phyloP scores from a whole-genome alignment of 92 coral and sea anemone species.

The Epizoanthus rinbou region DNA sequence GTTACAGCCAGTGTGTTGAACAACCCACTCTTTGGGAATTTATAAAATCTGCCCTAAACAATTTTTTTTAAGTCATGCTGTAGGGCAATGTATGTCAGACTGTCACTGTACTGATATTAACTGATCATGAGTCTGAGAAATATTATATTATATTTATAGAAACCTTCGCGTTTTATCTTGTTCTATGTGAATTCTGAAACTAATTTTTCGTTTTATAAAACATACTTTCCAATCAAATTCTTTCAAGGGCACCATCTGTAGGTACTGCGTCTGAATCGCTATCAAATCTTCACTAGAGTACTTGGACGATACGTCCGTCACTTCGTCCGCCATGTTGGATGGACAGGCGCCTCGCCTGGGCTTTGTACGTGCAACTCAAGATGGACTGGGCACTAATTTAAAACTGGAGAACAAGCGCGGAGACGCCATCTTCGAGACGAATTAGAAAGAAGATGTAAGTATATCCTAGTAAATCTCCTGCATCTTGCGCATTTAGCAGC shows the following conservation, averaged over 20 bases:
- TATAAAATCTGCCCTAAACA: too few relatives aligned
- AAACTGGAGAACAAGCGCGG: neutral
- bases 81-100: too few relatives aligned
- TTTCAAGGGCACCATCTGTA: slow-evolving; percentile 70
- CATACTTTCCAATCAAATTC: slow-evolving; percentile 63
- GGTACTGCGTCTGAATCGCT: slow-evolving; percentile 69
- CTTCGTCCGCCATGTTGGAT: slow-evolving; percentile 39
- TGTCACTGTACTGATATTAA: too few relatives aligned
- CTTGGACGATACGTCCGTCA: neutral
- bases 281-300: neutral
- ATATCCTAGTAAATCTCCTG: slow-evolving; percentile 40
- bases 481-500: slow-evolving; percentile 23
- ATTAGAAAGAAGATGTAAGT: slow-evolving; percentile 51
- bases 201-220: neutral
- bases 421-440: slow-evolving; percentile 47
- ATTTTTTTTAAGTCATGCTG: too few relatives aligned
- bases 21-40: too few relatives aligned
- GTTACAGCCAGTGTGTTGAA: too few relatives aligned
- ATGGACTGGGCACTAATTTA: slow-evolving; percentile 45
- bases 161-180: too few relatives aligned
- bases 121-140: too few relatives aligned
- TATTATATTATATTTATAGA: too few relatives aligned
- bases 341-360: slow-evolving; percentile 46
- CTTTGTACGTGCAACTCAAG: slow-evolving; percentile 1
- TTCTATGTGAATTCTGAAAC: neutral